Evolutionary conservation across 1,140 invertebrate species (phyloP), one percentile per base, ranked within the genome.

Genomic region (Belonocnema kinseyi): DNA sequence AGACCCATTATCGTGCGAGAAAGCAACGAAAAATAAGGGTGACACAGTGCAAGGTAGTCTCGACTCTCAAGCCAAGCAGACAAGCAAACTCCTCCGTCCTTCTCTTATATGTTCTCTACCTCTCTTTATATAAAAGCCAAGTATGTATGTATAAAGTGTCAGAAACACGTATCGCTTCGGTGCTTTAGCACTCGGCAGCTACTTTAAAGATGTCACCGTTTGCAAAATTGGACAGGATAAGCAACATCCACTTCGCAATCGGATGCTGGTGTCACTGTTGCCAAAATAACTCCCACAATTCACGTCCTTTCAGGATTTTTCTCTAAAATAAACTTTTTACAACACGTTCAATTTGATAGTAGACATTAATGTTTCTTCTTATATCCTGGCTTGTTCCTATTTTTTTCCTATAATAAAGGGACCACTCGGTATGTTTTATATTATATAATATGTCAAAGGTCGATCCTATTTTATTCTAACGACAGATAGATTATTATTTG

Each of bases 21-120:
- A 87, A 85, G 80, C 85, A 78, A 81, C 76, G 81, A 84, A 84
- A 88, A 88, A 88, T 88, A 88, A 88, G 87, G 86, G 86, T 88
- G 86, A 82, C 82, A 80, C 78, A 74, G 78, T 77, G 80, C 80
- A 81, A 80, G 77, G 87, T 87, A 86, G 83, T 85, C 82, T 85
- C 81, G 77, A 75, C 26, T 21, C 52, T 21, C 7, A 12, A 74
- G 52, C 58, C 56, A 51, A 46, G 16, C 51, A 56, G 17, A 58
- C 71, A 74, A 21, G 50, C 54, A 72, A 11, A 54, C 72, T 53
- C 14, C 73, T 76, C 80, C 74, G 78, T 53, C 82, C 78, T 75
- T 82, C 80, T 50, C 74, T 71, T 71, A 53, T 17, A 13, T 52
- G 52, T 72, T 61, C 54, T 61, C n/a, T 52, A 12, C 61, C 50